Base-by-base conservation (phyloP, 2,797 vertebrate genomes). In the Neopelma chrysocephalum region DNA sequence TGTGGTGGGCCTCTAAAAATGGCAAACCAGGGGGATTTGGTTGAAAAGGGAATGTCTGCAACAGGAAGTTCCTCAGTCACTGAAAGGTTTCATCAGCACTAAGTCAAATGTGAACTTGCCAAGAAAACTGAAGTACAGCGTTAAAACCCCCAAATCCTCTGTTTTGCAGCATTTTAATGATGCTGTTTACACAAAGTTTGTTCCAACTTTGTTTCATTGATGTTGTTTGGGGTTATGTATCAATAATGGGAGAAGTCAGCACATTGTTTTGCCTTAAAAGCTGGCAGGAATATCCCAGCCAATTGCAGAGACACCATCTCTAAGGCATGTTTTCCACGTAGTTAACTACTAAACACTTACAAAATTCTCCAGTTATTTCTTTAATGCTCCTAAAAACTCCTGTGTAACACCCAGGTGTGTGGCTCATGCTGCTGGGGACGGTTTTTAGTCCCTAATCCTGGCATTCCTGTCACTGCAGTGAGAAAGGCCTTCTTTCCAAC, bases 361-460 rank as follows among this genome's bases (percentile, higher is more conserved):
- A 26, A 25, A 32, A 6, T 66, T 50, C 69, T 47, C 75, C 40
- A n/a, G 29, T 0, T 3, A 10, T 25, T 56, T 58, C 27, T 26
- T 71, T 38, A 22, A 29, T 60, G 65, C 78, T 38, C 77, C 48
- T n/a, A 3, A 7, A 3, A 1, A 0, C 27, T 1, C 0, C 0
- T 3, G n/a, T 53, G 11, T 25, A 1, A 27, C 16, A 3, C 10
- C 20, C 2, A 11, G 38, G 6, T 4, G 26, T 1, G 4, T 21
- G 53, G 29, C n/a, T 12, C 1, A 0, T 1, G 17, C 58, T 66
- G 53, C 51, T 11, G 20, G 13, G 45, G 13, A 20, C 3, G 32
- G 29, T 2, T 26, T 38, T 21, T 10, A 31, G 23, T 1, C 31
- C 6, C 0, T 1, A 3, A 2, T 15, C 38, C 6, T 0, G 4